Evolutionary conservation across 2,113 vertebrate genomes (phyloP), one percentile per base, ranked within the genome.

Genomic region (Motacilla tschutschensis): DNA sequence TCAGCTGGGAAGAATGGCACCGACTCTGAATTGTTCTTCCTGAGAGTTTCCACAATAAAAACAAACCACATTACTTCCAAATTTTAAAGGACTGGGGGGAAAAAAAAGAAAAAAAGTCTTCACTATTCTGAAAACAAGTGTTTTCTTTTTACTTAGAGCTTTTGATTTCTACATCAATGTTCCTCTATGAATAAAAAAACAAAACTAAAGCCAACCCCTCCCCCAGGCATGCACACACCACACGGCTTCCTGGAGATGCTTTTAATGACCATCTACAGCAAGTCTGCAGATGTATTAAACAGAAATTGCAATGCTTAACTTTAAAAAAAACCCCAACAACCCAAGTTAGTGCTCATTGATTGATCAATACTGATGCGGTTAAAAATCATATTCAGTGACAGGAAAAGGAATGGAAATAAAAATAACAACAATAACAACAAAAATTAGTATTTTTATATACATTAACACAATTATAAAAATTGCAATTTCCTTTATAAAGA

Each of bases 1-100:
- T 97, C 96, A 97, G 93, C 94, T 71, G 89, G 93, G 95, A 96
- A 97, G 96, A 97, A 97, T 96, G 95, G 96, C 95, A 91, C 80
- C 79, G 93, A 93, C 96, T 96, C 91, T 82, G 97, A 97, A 97
- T 96, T 97, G 96, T 97, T 97, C 95, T 94, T 96, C 90, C 91
- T 81, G 94, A 97, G 95, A 92, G 85, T 94, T 94, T 96, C 84
- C 92, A 96, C 96, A 96, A 96, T 96, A 97, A 97, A 96, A 96
- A 97, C 96, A 97, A 97, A 96, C 96, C 94, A 88, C 89, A 90
- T 93, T 93, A 95, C 94, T 96, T 94, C 95, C 95, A 95, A 94
- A 95, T 96, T 97, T 96, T 94, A 96, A 97, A 97, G 96, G 94
- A 93, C 92, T 92, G 88, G 91, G 35, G 22, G 19, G 2, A 1